Conservation (phyloP, 1,140 invertebrate genomes). For the Gerris buenoi region DNA sequence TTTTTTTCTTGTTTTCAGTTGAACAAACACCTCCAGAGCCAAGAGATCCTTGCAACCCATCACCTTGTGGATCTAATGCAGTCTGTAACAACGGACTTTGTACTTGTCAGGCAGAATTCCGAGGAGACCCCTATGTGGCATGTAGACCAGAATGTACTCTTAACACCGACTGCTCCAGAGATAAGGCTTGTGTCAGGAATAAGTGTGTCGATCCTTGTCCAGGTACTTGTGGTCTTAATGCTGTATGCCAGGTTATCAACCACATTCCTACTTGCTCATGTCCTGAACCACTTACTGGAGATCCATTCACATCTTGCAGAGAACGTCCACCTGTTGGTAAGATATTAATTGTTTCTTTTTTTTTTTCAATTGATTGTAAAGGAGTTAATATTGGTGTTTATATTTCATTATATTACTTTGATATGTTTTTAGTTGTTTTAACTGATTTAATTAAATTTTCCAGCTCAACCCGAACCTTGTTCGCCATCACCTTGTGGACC, state of each 20-base stretch:
- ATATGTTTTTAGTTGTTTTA: no score
- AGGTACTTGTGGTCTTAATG: conserved; percentile 35
- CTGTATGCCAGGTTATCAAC: conserved; percentile 39
- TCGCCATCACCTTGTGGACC: conserved; percentile 3
- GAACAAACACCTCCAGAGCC: neutral
- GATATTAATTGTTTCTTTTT: neutral
- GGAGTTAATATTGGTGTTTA: no score
- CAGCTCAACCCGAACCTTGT: conserved; percentile 5
- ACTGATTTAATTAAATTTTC: no score
- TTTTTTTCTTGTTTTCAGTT: neutral
- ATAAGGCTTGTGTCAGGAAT: conserved; percentile 31
- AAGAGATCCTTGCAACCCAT: conserved; percentile 38
- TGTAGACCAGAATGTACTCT: conserved; percentile 42
- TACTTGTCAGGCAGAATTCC: conserved; percentile 42
- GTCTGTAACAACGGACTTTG: conserved; percentile 38
- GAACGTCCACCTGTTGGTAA: conserved; percentile 17
- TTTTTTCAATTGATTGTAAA: no score
- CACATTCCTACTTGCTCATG: conserved; percentile 50
- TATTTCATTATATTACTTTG: no score
- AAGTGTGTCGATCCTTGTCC: conserved; percentile 39
- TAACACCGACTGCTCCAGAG: conserved; percentile 38
- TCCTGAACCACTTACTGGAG: conserved; percentile 31
- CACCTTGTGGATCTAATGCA: conserved; percentile 51
- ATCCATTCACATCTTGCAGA: conserved; percentile 33
- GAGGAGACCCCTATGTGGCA: conserved; percentile 27